Evolutionary conservation across 2,888 invertebrate species (phyloP).

Genomic region (Oithona nana): DNA sequence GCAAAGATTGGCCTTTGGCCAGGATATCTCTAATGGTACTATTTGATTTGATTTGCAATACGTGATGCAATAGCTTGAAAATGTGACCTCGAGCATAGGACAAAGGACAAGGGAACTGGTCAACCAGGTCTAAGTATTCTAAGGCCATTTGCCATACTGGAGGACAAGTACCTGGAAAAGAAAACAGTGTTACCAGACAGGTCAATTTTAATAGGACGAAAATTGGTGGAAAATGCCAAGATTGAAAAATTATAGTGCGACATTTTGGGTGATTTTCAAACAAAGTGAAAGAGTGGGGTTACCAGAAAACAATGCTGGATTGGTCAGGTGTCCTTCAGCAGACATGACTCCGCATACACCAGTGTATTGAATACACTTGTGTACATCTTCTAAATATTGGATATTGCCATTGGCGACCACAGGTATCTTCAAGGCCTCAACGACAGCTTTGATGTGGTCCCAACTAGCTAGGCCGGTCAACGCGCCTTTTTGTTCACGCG

Average conservation of each 20-base stretch:
- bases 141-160: slow-evolving; percentile 62
- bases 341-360: slow-evolving; percentile 56
- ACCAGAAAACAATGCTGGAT: slow-evolving; percentile 79
- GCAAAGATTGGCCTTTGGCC: slow-evolving; percentile 52
- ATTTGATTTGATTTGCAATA: slow-evolving; percentile 54
- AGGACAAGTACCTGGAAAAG: neutral
- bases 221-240: no score
- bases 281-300: no score
- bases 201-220: no score
- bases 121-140: slow-evolving; percentile 65
- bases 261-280: no score
- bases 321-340: slow-evolving; percentile 89
- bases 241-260: no score
- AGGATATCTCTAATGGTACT: slow-evolving; percentile 49
- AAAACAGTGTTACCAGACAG: no score
- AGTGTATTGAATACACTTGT: slow-evolving; percentile 45
- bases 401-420: slow-evolving; percentile 97
- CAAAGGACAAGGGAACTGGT: slow-evolving; percentile 63
- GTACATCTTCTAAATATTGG: slow-evolving; percentile 66
- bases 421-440: slow-evolving; percentile 66
- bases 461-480: slow-evolving; percentile 45
- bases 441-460: slow-evolving; percentile 26
- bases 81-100: slow-evolving; percentile 84
- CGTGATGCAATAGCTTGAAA: slow-evolving; percentile 87
- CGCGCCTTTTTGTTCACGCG: slow-evolving; percentile 86